Conservation (phyloP, 2,113 vertebrate genomes). For the Tragelaphus imberbis region DNA sequence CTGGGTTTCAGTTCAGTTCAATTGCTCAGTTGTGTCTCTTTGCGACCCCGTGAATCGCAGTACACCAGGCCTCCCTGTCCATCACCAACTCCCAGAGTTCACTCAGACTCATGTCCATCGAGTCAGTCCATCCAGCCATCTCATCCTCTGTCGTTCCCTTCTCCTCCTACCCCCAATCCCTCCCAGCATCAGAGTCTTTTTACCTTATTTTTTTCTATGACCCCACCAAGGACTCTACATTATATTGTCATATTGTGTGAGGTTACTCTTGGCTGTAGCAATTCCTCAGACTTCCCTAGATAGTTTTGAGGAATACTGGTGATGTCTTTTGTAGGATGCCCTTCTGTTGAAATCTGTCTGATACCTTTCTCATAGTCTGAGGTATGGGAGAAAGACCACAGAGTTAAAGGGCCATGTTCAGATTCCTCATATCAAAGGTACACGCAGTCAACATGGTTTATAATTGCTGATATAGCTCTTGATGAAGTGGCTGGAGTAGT, state of each 20-base stretch:
- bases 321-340: background rate
- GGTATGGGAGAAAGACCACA: background rate
- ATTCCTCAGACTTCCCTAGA: background rate
- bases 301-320: background rate
- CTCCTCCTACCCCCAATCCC: too few relatives aligned
- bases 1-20: background rate
- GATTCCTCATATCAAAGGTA: background rate
- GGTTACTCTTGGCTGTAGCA: background rate
- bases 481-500: background rate
- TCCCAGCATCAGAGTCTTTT: too few relatives aligned
- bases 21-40: too few relatives aligned
- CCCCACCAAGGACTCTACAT: background rate
- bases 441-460: background rate
- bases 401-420: background rate
- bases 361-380: background rate
- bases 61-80: too few relatives aligned
- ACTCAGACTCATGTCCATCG: too few relatives aligned
- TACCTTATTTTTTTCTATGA: background rate
- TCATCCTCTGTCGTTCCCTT: too few relatives aligned
- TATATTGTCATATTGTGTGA: background rate
- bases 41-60: too few relatives aligned
- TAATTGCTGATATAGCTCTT: background rate
- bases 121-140: too few relatives aligned
- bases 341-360: background rate
- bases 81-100: too few relatives aligned